phyloP scores from a whole-genome alignment of 37 sponge, comb jelly and placozoan genomes.

The Trichoplax adhaerens region DNA sequence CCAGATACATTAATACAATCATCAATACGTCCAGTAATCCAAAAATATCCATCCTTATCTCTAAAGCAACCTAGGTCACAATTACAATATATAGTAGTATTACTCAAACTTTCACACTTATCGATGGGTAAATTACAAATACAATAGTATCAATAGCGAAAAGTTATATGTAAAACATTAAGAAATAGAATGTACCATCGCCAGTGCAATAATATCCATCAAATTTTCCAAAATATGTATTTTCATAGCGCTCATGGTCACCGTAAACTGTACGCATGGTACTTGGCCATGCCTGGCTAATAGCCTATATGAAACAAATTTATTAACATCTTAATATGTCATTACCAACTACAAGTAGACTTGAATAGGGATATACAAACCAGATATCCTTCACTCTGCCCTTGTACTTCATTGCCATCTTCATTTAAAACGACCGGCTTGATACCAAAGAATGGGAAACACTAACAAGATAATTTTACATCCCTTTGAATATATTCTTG shows the following conservation, averaged over 20 bases:
- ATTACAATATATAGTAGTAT: background rate
- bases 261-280: slow-evolving; percentile 26
- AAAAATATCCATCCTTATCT: slow-evolving; percentile 13
- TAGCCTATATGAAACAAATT: background rate
- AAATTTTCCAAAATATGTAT: slow-evolving; percentile 13
- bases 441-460: slow-evolving; percentile 75
- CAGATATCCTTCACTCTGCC: slow-evolving; percentile 15
- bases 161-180: background rate
- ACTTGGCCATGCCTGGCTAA: slow-evolving; percentile 32
- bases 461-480: too few species aligned
- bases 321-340: background rate
- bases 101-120: slow-evolving; percentile 2
- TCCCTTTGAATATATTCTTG: too few species aligned
- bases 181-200: slow-evolving; percentile 6
- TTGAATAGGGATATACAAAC: slow-evolving; percentile 3
- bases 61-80: slow-evolving; percentile 5
- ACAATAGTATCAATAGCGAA: background rate
- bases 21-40: slow-evolving; percentile 11
- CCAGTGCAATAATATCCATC: slow-evolving; percentile 11
- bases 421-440: slow-evolving; percentile 50
- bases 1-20: slow-evolving; percentile 17
- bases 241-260: slow-evolving; percentile 25
- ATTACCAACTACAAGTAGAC: background rate
- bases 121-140: background rate
- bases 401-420: slow-evolving; percentile 16